Evolutionary conservation across 2,113 vertebrate genomes (phyloP).

Genomic region (Pygathrix nemaeus): DNA sequence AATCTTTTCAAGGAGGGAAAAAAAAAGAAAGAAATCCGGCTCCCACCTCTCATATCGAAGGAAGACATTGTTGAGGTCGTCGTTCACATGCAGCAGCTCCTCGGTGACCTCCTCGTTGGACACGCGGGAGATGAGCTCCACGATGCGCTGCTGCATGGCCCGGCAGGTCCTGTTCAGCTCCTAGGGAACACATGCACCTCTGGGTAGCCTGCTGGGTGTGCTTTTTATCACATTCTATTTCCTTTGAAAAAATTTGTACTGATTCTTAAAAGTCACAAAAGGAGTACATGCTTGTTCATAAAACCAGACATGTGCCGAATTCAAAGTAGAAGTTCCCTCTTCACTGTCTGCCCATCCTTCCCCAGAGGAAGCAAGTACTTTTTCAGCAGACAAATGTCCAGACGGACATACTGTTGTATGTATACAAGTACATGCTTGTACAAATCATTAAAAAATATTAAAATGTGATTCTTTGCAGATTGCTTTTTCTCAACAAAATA

Average conservation of each 20-base stretch:
- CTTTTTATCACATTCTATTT: background rate
- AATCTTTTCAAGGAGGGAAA: background rate
- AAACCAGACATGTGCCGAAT: background rate
- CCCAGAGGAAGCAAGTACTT: background rate
- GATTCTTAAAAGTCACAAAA: slow-evolving; percentile 19
- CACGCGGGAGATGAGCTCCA: slow-evolving; percentile 96
- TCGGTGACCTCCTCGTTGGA: slow-evolving; percentile 97
- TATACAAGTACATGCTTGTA: background rate
- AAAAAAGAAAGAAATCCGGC: background rate
- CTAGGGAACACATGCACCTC: slow-evolving; percentile 80
- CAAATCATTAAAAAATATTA: background rate
- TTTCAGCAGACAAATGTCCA: background rate
- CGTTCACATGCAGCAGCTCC: slow-evolving; percentile 96
- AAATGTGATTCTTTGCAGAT: background rate
- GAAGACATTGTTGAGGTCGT: slow-evolving; percentile 99
- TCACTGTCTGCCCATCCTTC: background rate
- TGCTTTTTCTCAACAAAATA: background rate
- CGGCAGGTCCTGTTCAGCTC: slow-evolving; percentile 97
- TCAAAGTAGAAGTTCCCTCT: background rate
- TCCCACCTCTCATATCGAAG: slow-evolving; percentile 94
- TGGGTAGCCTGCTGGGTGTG: slow-evolving; percentile 29
- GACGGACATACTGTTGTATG: fast-evolving
- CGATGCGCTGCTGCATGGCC: slow-evolving; percentile 96
- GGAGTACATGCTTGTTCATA: background rate
- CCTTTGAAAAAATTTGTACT: background rate